phyloP scores from a whole-genome alignment of 64 coral and sea anemone genomes.

The Dendronephthya gigantea region DNA sequence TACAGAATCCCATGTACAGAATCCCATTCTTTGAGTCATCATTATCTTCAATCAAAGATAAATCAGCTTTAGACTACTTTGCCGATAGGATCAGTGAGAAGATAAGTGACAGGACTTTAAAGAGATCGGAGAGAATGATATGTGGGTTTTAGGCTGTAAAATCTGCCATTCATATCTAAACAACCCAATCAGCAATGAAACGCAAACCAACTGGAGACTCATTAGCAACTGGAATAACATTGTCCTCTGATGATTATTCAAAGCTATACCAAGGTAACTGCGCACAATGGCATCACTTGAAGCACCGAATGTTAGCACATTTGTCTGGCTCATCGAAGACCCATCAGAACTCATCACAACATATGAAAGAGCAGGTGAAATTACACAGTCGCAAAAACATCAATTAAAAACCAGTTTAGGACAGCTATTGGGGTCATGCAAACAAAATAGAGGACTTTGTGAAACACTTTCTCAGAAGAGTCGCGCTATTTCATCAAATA shows the following conservation, averaged over 20 bases:
- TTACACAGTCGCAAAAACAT: neutral
- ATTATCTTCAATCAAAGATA: neutral
- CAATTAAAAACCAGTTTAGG: neutral
- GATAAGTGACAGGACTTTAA: neutral
- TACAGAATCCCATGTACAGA: neutral
- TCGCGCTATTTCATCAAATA: too few relatives aligned
- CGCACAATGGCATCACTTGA: neutral
- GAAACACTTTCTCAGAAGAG: too few relatives aligned
- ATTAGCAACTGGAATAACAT: neutral
- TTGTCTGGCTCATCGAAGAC: conserved; percentile 12
- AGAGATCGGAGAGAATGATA: neutral
- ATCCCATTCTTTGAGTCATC: neutral
- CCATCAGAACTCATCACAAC: neutral
- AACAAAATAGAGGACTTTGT: neutral
- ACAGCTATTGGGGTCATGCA: neutral
- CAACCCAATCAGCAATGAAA: neutral
- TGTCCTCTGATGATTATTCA: neutral
- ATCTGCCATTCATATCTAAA: neutral
- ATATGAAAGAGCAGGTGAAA: conserved; percentile 9
- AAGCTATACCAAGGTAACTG: neutral
- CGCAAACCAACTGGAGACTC: neutral
- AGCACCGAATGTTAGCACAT: conserved; percentile 10
- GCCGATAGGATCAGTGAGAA: neutral
- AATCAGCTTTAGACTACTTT: neutral
- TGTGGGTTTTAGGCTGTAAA: neutral